phyloP scores from a whole-genome alignment of 2,797 vertebrate species.

The Arctocebus calabarensis region DNA sequence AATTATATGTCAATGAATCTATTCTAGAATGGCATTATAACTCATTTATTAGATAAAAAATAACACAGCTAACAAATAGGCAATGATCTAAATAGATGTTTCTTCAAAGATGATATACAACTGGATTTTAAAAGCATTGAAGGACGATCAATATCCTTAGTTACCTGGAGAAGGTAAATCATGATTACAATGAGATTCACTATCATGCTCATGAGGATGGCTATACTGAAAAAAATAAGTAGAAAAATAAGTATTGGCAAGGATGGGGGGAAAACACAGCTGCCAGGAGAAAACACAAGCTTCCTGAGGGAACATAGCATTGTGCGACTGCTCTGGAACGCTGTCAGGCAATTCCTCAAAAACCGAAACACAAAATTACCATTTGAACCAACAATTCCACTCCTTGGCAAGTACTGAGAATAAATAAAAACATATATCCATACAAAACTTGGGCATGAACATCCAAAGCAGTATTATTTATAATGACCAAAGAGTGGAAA shows the following conservation, averaged over 20 bases:
- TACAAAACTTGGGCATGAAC: background rate
- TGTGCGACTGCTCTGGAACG: background rate
- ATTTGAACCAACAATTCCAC: background rate
- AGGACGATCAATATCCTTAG: background rate
- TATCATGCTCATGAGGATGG: background rate
- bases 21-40: background rate
- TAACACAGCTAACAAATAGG: background rate
- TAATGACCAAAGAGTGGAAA: background rate
- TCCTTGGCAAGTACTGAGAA: background rate
- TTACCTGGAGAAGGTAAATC: background rate
- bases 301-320: background rate
- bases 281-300: background rate
- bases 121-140: background rate
- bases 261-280: background rate
- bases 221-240: background rate
- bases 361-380: background rate
- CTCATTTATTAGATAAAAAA: background rate
- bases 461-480: background rate
- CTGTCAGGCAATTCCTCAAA: background rate
- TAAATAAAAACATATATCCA: background rate
- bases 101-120: background rate
- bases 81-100: background rate
- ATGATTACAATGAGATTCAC: background rate
- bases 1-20: background rate
- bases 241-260: background rate